Base-by-base conservation (phyloP, 2,797 vertebrate genomes). In the Pseudomugil tenellus region DNA sequence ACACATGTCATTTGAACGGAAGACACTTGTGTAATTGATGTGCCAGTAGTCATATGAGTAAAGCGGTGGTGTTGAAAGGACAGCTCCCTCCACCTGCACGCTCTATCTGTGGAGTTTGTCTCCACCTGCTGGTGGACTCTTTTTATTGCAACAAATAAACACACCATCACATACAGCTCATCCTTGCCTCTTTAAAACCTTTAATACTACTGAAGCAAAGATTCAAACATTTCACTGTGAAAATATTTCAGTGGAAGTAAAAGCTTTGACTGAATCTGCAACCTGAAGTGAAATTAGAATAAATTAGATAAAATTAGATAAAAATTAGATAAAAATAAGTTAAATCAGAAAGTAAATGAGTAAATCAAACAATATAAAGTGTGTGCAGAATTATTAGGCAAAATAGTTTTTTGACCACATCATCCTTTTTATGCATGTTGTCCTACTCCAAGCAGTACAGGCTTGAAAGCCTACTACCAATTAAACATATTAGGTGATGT, bases 31-130 rank as follows among this genome's bases (percentile, higher is more conserved):
- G 43, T 46, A 29, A 67, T 64, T 34, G 70, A 25, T 53, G n/a
- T 62, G 67, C 61, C 60, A 52, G 3, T 28, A 26, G 49, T 35
- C 16, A 56, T n/a, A 49, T 46, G 59, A 53, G 32, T n/a, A 48
- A 41, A 58, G 7, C n/a, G 70, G 75, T 77, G 90, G 93, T 92
- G 91, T 93, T 95, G 93, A 94, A 94, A 75, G 92, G 88, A 95
- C 94, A 95, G 94, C 91, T 95, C 92, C 92, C 77, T 67, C 7
- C 67, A 67, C 65, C 67, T 19, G 26, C 49, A n/a, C 10, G n/a
- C n/a, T 1, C 0, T 25, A 25, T 68, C 54, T 25, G 57, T 55
- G 79, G 84, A 64, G 49, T 87, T 57, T 93, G 92, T 88, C 89
- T 65, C 86, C 88, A 76, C 75, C 92, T 87, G 60, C 76, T 72